Evolutionary conservation across 2,888 invertebrate genomes (phyloP).

Genomic region (Acheta domesticus): DNA sequence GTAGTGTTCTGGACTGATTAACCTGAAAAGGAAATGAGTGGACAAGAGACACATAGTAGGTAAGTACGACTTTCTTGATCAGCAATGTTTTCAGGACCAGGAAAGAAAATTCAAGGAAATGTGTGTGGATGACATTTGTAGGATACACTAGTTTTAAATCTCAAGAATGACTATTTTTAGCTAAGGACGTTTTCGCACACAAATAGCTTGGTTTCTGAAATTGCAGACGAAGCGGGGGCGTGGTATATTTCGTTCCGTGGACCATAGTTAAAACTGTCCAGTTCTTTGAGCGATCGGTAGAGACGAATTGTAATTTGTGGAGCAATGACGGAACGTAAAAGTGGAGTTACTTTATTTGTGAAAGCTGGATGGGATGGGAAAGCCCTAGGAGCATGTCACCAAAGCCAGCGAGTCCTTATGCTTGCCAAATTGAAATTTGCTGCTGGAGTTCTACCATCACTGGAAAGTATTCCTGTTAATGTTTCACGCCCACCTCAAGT

Average conservation of each 20-base stretch:
- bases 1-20: conserved; percentile 24
- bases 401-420: conserved; percentile 39
- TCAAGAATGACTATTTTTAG: conserved; percentile 23
- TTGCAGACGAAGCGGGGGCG: background rate
- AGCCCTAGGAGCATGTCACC: conserved; percentile 39
- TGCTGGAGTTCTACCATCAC: conserved; percentile 33
- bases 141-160: background rate
- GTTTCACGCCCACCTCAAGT: conserved; percentile 37
- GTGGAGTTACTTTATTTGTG: conserved; percentile 36
- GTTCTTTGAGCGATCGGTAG: no score
- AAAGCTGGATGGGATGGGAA: conserved; percentile 38
- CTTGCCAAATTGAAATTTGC: conserved; percentile 37
- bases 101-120: background rate
- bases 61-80: background rate
- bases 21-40: conserved; percentile 12
- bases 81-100: background rate
- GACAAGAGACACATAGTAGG: background rate
- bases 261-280: no score
- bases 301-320: background rate
- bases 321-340: conserved; percentile 4
- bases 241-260: background rate
- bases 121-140: background rate
- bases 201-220: conserved; percentile 26
- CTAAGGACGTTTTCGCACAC: conserved; percentile 21
- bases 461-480: conserved; percentile 37